Conservation (phyloP, 1,140 invertebrate species). For the Colletes gigas region DNA sequence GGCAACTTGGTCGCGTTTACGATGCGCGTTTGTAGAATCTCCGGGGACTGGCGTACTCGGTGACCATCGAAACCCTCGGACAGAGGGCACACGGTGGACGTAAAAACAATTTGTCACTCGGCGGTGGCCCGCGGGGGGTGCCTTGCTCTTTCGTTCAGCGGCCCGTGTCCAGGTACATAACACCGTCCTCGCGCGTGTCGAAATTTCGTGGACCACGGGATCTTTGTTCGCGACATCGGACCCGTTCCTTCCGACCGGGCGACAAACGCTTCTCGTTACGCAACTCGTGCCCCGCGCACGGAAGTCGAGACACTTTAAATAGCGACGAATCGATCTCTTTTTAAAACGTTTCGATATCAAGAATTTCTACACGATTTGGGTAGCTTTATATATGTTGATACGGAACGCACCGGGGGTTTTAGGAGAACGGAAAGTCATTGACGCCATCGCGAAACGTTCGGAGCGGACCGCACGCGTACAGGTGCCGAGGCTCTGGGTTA, state of each 20-base stretch:
- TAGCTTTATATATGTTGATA: too few relatives aligned
- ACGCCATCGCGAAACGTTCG: not conserved
- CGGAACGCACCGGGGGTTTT: too few relatives aligned
- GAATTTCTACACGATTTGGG: too few relatives aligned
- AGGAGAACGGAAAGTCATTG: too few relatives aligned
- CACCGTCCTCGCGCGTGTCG: slow-evolving; percentile 47
- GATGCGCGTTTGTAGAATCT: too few relatives aligned
- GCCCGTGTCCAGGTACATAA: slow-evolving; percentile 23
- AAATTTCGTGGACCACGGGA: slow-evolving; percentile 24
- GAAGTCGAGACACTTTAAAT: too few relatives aligned
- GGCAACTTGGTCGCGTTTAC: too few relatives aligned
- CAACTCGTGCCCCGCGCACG: not conserved
- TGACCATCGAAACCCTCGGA: too few relatives aligned
- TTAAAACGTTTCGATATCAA: too few relatives aligned
- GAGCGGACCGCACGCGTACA: slow-evolving; percentile 25
- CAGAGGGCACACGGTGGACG: slow-evolving; percentile 10
- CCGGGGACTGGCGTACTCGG: too few relatives aligned
- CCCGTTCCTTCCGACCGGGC: not conserved
- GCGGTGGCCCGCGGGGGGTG: slow-evolving; percentile 41
- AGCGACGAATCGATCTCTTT: too few relatives aligned
- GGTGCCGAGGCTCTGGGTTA: slow-evolving; percentile 35
- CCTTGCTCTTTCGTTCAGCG: slow-evolving; percentile 6
- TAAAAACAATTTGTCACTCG: slow-evolving; percentile 61
- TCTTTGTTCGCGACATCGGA: slow-evolving; percentile 40
- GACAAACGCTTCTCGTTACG: slow-evolving; percentile 34